Percentiles rank a stretch among this genome's conserved stretches.
Conservation (phyloP, 2,888 invertebrate species). For the Notodonta dromedarius region DNA sequence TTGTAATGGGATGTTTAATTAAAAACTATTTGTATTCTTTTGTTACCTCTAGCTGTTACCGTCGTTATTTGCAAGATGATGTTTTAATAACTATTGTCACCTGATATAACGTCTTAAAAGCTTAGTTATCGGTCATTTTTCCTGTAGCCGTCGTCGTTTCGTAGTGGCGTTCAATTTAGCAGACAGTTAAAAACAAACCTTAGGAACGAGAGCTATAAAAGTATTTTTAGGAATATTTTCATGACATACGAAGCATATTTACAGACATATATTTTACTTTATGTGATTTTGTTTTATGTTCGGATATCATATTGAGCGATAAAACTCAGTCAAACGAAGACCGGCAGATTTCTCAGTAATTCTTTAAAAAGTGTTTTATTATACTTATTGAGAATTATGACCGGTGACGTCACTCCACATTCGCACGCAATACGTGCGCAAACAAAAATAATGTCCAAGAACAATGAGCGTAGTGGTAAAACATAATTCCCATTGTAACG, state of each 20-base stretch:
- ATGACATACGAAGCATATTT: background rate
- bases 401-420: conserved; percentile 32
- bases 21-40: conserved; percentile 7
- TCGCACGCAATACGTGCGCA: conserved; percentile 47
- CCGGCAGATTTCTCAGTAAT: conserved; percentile 5
- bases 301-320: background rate
- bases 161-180: too few relatives aligned
- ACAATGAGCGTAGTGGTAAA: conserved; percentile 56
- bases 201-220: too few relatives aligned
- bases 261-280: background rate
- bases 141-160: too few relatives aligned
- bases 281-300: background rate
- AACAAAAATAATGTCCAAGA: conserved; percentile 55
- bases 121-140: background rate
- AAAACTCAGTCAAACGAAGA: background rate
- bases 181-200: too few relatives aligned
- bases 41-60: background rate
- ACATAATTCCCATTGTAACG: conserved; percentile 55
- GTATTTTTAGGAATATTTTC: too few relatives aligned
- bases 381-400: conserved; percentile 19
- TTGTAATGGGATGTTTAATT: conserved; percentile 21
- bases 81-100: background rate
- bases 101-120: background rate
- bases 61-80: background rate
- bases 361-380: conserved; percentile 27